Conservation (phyloP, 2,888 invertebrate genomes). For the Eristalis intricaria region DNA sequence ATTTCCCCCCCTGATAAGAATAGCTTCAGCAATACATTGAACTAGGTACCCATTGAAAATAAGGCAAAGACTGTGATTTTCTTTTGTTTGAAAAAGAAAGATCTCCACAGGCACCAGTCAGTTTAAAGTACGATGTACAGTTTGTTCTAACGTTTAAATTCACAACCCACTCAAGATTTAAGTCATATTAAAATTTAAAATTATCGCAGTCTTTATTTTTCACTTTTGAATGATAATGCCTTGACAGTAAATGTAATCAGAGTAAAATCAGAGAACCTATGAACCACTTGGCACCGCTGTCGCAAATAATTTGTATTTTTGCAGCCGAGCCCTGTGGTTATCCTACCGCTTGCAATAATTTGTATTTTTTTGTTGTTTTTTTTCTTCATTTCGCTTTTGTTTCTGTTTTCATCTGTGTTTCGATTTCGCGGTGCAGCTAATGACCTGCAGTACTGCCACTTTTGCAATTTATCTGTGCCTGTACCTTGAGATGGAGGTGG, state of each 20-base stretch:
- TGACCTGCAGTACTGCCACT: neutral
- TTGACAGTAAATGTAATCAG: neutral
- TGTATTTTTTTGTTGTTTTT: constrained; percentile 12
- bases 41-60: neutral
- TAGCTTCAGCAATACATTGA: neutral
- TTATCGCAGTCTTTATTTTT: constrained; percentile 1
- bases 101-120: neutral
- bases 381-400: constrained; percentile 1
- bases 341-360: neutral
- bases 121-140: neutral
- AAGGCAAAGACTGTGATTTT: neutral
- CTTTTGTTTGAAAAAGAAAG: neutral
- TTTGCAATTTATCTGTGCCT: neutral
- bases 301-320: constrained; percentile 2
- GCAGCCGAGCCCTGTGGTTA: neutral
- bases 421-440: neutral
- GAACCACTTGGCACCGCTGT: neutral
- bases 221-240: neutral
- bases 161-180: neutral
- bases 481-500: no score
- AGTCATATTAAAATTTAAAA: neutral
- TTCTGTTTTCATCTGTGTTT: constrained; percentile 4
- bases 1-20: neutral
- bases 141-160: neutral
- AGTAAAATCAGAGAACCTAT: neutral